Evolutionary conservation across 2,888 invertebrate species (phyloP).

Genomic region (Paralinhomoeus sp.): DNA sequence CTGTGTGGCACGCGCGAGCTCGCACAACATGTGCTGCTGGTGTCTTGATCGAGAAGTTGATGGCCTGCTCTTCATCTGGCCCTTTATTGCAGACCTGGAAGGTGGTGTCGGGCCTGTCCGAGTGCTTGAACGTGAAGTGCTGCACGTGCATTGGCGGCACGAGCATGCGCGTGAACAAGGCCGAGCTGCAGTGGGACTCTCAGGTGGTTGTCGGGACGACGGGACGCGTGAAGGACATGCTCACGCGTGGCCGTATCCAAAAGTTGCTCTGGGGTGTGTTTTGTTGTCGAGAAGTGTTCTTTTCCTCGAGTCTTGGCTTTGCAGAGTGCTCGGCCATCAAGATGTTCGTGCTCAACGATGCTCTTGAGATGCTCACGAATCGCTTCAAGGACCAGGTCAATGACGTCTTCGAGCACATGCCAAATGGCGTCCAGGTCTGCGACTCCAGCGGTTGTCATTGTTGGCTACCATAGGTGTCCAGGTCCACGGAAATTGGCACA

Average conservation of each 20-base stretch:
- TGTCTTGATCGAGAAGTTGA: no score
- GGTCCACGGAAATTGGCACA: no score
- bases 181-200: slow-evolving; percentile 69
- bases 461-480: no score
- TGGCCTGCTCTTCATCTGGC: no score
- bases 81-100: slow-evolving; percentile 47
- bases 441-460: no score
- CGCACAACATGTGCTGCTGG: no score
- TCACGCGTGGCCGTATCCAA: slow-evolving; percentile 64
- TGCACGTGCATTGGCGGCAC: slow-evolving; percentile 99
- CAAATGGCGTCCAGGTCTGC: slow-evolving; percentile 63
- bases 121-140: slow-evolving; percentile 89
- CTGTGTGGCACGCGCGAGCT: no score
- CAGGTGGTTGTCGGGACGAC: slow-evolving; percentile 98
- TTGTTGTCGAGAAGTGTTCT: no score
- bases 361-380: slow-evolving; percentile 97
- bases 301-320: no score
- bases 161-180: no score
- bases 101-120: slow-evolving; percentile 85
- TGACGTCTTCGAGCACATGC: slow-evolving; percentile 81
- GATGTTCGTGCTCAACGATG: slow-evolving; percentile 93
- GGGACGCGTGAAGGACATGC: slow-evolving; percentile 92
- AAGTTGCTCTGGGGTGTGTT: no score
- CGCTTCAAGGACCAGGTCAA: slow-evolving; percentile 99
- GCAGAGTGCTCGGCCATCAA: slow-evolving; percentile 56